phyloP scores from a whole-genome alignment of 2,888 invertebrate genomes.

The Agriopis marginaria region DNA sequence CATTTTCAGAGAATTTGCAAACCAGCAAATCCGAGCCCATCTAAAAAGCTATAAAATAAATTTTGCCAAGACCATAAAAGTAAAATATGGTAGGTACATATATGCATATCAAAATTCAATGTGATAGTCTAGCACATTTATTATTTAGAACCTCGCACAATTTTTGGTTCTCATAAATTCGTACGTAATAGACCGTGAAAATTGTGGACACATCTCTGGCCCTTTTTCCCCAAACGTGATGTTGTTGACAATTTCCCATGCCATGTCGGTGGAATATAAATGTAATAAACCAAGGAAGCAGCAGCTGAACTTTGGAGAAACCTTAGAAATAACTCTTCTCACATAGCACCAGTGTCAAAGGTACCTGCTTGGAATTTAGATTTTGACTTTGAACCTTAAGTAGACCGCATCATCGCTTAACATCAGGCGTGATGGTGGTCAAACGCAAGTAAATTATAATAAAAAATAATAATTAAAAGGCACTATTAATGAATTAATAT shows the following conservation, averaged over 20 bases:
- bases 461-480: too few species aligned
- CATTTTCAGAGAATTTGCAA: background rate
- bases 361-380: too few species aligned
- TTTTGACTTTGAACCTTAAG: too few species aligned
- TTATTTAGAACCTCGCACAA: background rate
- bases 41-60: background rate
- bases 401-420: too few species aligned
- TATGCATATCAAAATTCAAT: background rate
- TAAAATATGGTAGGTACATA: background rate
- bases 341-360: too few species aligned
- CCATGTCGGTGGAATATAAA: background rate
- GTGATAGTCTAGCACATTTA: background rate
- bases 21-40: background rate
- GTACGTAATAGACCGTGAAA: background rate
- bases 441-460: too few species aligned
- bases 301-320: background rate
- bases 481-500: too few species aligned
- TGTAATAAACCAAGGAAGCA: background rate
- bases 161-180: background rate
- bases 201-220: background rate
- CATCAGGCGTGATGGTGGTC: too few species aligned
- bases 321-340: background rate
- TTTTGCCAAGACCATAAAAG: background rate
- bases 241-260: slow-evolving; percentile 5
- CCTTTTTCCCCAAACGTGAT: background rate